Conservation (phyloP, 2,113 vertebrate genomes). For the zebrafish (Danio rerio) region GRCz12tu NC_133197.1:3639501-3640000, state of each 20-base stretch:
- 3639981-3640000: constrained; percentile 48
- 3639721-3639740: constrained; percentile 57
- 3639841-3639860: constrained; percentile 30
- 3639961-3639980: constrained; percentile 55
- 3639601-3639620: constrained; percentile 32
- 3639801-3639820: constrained; percentile 1
- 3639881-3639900: constrained; percentile 57
- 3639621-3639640: constrained; percentile 51
- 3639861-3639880: constrained; percentile 39
- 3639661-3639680: background rate
- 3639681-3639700: constrained; percentile 26
- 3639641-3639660: constrained; percentile 52
- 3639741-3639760: constrained; percentile 51
- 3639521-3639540: no score
- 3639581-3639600: constrained; percentile 43
- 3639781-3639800: background rate
- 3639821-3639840: constrained; percentile 53
- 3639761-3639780: constrained; percentile 48
- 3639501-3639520: no score
- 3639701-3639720: constrained; percentile 59
- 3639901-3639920: constrained; percentile 39
- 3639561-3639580: no score
- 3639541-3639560: no score
- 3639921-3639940: background rate
- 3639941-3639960: constrained; percentile 8